Percentiles rank a stretch among this genome's conserved stretches.
These are phyloP conservation scores for Scaptomyza reducta DNA, from an alignment of 2,888 invertebrate genomes.

Conservation along the genomic window DNA sequence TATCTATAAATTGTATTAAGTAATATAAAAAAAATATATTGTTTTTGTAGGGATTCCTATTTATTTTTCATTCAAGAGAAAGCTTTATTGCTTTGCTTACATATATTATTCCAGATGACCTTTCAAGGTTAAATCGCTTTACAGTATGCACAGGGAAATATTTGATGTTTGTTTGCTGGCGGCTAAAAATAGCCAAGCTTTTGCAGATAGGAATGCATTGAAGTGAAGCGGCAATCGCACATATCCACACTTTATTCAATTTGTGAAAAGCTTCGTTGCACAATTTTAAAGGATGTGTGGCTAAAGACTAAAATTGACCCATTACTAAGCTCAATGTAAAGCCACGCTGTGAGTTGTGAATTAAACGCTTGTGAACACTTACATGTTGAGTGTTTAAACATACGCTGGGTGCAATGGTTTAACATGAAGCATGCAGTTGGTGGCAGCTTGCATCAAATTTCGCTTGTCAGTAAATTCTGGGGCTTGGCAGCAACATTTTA, in stretches of 20 bases:
- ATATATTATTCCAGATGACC: background rate
- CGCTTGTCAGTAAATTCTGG: constrained; percentile 3
- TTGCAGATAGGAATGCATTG: constrained; percentile 14
- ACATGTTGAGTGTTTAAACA: background rate
- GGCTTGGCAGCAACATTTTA: constrained; percentile 45
- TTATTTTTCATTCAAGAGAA: too few species aligned
- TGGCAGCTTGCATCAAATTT: constrained; percentile 23
- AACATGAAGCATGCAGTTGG: constrained; percentile 6
- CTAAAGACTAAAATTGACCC: background rate
- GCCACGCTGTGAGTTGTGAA: background rate
- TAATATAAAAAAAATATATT: too few species aligned
- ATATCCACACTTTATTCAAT: constrained; percentile 9
- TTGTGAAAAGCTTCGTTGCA: background rate
- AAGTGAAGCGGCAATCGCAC: background rate
- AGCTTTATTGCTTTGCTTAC: too few species aligned
- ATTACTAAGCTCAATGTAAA: too few species aligned
- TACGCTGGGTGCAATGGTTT: constrained; percentile 6
- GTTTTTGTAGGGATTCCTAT: background rate
- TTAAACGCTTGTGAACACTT: background rate
- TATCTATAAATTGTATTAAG: too few species aligned
- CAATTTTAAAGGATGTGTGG: background rate
- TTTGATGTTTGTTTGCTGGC: constrained; percentile 40
- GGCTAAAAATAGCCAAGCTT: constrained; percentile 34
- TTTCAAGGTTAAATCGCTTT: constrained; percentile 23
- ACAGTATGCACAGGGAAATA: constrained; percentile 40